phyloP scores from a whole-genome alignment of 2,888 invertebrate species.

The Netelia melanura region DNA sequence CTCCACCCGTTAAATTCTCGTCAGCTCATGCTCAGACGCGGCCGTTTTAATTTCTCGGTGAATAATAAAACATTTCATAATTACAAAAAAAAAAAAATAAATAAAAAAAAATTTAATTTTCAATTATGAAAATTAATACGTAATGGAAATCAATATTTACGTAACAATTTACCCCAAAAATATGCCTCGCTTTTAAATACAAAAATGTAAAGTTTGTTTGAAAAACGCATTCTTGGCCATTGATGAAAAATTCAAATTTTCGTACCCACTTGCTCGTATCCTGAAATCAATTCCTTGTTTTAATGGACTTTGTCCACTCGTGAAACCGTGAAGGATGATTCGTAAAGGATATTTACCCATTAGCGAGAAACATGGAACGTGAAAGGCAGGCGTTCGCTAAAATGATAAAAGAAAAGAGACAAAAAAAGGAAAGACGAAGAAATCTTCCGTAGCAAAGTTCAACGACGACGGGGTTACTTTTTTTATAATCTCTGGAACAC shows the following conservation, averaged over 20 bases:
- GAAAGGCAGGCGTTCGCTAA: constrained; percentile 6
- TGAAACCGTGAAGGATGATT: constrained; percentile 6
- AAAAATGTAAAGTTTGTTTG: no score
- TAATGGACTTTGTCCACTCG: constrained; percentile 32
- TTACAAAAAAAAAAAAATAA: no score
- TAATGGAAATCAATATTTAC: no score
- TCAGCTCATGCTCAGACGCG: not conserved
- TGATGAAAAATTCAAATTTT: not conserved
- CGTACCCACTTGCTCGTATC: not conserved
- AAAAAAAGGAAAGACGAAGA: not conserved
- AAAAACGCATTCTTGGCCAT: not conserved
- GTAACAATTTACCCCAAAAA: no score
- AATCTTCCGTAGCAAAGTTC: constrained; percentile 20
- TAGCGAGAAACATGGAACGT: constrained; percentile 25
- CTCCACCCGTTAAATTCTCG: not conserved
- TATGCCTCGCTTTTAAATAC: no score
- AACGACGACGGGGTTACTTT: not conserved
- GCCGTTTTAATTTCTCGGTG: no score
- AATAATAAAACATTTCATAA: no score
- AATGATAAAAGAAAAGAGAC: constrained; percentile 6
- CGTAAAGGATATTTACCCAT: constrained; percentile 35
- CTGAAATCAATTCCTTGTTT: not conserved
- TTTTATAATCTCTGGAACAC: not conserved
- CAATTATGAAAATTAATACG: no score
- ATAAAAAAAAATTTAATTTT: no score